phyloP scores from a whole-genome alignment of 1,140 invertebrate genomes.

The Pteromalus puparum region DNA sequence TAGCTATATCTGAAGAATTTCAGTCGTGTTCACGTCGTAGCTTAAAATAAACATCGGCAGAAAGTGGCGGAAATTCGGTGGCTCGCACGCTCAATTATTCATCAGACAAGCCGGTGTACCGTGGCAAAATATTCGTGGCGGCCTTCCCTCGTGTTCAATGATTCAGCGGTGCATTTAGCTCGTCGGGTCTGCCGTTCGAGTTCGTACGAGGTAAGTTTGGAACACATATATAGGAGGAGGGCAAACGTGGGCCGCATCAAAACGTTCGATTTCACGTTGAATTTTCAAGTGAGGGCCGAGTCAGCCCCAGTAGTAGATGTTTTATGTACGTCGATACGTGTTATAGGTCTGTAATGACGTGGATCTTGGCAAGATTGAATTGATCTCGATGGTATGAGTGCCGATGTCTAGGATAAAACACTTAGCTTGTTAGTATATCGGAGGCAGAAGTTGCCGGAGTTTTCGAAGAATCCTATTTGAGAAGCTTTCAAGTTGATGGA shows the following conservation, averaged over 20 bases:
- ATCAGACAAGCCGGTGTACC: background rate
- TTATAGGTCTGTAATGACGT: conserved; percentile 24
- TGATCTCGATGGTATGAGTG: background rate
- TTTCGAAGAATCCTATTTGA: background rate
- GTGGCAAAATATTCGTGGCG: background rate
- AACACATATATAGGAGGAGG: background rate
- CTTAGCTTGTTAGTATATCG: background rate
- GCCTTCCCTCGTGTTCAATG: conserved; percentile 26
- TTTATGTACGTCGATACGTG: conserved; percentile 8
- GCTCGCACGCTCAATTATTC: conserved; percentile 33
- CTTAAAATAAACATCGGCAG: no score
- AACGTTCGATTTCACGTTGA: conserved; percentile 2
- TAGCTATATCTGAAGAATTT: no score
- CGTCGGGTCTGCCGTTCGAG: no score
- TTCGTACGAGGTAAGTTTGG: background rate
- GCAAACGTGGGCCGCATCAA: conserved; percentile 24
- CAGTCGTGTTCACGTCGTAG: no score
- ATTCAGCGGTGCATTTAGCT: conserved; percentile 34
- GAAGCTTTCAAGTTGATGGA: background rate
- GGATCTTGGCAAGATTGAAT: conserved; percentile 1
- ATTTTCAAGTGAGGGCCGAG: background rate
- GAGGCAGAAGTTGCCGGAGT: background rate
- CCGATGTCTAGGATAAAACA: background rate
- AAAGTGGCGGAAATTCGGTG: conserved; percentile 15
- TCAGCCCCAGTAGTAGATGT: background rate